Conservation (phyloP, 2,797 vertebrate genomes). For the Sciurus vulgaris region DNA sequence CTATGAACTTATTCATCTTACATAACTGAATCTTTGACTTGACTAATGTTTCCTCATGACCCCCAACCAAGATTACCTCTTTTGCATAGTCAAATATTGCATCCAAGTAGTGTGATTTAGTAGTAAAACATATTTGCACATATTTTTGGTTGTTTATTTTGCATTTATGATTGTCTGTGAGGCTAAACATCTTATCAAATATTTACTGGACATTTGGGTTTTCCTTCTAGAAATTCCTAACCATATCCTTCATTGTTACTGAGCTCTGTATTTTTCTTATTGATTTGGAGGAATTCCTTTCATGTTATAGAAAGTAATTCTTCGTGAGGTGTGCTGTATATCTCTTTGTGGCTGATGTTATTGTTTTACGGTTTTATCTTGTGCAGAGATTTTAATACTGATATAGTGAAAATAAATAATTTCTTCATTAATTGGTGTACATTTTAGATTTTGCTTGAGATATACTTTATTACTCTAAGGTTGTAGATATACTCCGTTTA, state of each 20-base stretch:
- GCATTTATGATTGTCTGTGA: neutral
- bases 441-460: neutral
- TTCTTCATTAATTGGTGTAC: neutral
- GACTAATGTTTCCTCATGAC: too few species aligned
- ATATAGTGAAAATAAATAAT: neutral
- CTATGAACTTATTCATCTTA: too few species aligned
- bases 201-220: neutral
- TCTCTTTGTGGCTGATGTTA: neutral
- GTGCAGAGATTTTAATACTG: conserved; percentile 13
- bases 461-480: neutral
- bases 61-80: neutral
- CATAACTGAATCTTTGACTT: too few species aligned
- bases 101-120: neutral
- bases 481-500: neutral
- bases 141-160: neutral
- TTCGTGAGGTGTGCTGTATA: neutral
- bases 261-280: neutral
- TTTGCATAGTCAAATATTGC: neutral
- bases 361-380: neutral
- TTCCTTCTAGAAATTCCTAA: neutral
- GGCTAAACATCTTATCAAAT: neutral
- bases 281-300: neutral
- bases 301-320: neutral
- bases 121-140: neutral
- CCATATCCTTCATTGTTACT: neutral